phyloP scores from a whole-genome alignment of 2,888 invertebrate genomes.

The Luffia ferchaultella region DNA sequence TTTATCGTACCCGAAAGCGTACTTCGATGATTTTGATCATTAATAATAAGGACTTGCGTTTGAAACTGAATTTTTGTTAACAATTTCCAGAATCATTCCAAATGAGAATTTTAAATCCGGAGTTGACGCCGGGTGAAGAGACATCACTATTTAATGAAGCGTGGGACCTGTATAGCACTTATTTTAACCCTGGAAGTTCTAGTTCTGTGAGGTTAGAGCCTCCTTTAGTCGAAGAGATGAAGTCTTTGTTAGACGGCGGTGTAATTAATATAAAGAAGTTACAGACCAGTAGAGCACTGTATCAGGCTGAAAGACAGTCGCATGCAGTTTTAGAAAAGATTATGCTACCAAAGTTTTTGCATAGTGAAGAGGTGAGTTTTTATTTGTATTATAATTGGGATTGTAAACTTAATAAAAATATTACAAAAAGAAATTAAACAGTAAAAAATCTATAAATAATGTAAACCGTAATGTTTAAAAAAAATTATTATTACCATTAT shows the following conservation, averaged over 20 bases:
- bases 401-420: no score
- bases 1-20: no score
- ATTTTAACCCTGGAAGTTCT: conserved; percentile 67
- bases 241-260: conserved; percentile 62
- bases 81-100: conserved; percentile 78
- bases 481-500: not conserved
- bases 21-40: no score
- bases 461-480: not conserved
- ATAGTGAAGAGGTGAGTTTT: conserved; percentile 76
- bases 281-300: conserved; percentile 78
- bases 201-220: conserved; percentile 68
- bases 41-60: no score
- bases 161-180: conserved; percentile 72
- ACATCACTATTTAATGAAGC: conserved; percentile 71
- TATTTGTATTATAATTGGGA: conserved; percentile 2
- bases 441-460: not conserved
- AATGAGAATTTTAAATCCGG: conserved; percentile 79
- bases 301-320: conserved; percentile 81
- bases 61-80: no score
- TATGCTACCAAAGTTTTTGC: conserved; percentile 81
- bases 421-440: not conserved
- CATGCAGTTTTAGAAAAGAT: conserved; percentile 76
- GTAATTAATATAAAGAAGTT: conserved; percentile 65
- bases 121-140: conserved; percentile 70
- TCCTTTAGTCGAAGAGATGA: conserved; percentile 63